Base-by-base conservation (phyloP, 2,888 invertebrate genomes). In the Sphaerophoria rueppellii region DNA sequence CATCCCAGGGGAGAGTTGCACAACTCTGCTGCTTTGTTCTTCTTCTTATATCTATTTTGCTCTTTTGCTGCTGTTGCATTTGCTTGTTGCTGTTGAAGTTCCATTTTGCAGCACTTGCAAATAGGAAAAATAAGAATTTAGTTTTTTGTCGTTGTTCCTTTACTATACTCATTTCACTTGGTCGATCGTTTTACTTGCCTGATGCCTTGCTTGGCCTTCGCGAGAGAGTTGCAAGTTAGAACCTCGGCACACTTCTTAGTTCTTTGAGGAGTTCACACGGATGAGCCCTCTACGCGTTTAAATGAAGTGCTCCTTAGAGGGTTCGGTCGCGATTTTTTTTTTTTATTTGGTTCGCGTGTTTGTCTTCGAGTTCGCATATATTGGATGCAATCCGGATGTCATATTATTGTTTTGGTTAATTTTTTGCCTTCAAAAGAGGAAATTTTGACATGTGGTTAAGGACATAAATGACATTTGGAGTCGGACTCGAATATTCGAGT, bases 211-310 rank as follows among this genome's bases (percentile, higher is more conserved):
- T 85, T 85, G 81, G 85, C 85, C 85, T 85, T 85, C 85, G 85
- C 76, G 67, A 81, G 77, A 81, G 85, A 85, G 73, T 80, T 85
- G 85, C 80, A 81, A 81, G 69, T 85, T 85, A 85, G 85, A 85
- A 85, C 85, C 80, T 80, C 85, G 85, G 85, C 85, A 85, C 85
- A 85, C 85, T 85, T 85, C 77, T 85, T 85, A 80, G 85, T 85
- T 81, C 85, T 85, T 85, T 85, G 85, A 77, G 80, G 85, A 85
- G 85, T 85, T 85, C 85, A 85, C 85, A 85, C 85, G 85, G 85
- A 85, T 85, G 85, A 85, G 85, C 85, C 85, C 85, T 85, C 85
- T 81, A 85, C 81, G 85, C 85, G 80, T 76, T 65, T 76, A 73
- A 75, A 63, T 81, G 85, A 85, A 73, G 85, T 85, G 77, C 70